A percentile compares a stretch with the other conserved stretches of the same genome.
Conservation (phyloP, 1,140 invertebrate species). For the Sweltsa coloradensis region DNA sequence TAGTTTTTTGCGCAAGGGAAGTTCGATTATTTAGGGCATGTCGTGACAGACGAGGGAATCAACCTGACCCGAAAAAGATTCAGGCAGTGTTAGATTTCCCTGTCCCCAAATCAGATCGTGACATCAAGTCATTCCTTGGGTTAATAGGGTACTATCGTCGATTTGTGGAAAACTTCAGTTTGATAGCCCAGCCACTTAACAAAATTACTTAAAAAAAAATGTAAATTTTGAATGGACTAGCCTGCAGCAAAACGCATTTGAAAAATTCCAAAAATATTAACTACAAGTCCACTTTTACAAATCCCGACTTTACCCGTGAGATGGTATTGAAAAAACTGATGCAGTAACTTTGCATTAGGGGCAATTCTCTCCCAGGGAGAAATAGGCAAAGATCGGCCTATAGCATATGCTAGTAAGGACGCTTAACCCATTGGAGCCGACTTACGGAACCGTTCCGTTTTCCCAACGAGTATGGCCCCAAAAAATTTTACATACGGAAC, state of each 20-base stretch:
- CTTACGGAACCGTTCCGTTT: too few relatives aligned
- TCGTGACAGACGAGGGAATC: constrained; percentile 28
- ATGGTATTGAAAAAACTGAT: constrained; percentile 8
- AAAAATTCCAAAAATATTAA: constrained; percentile 14
- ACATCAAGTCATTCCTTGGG: constrained; percentile 32
- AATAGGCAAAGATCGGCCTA: constrained; percentile 9
- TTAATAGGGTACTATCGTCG: constrained; percentile 29
- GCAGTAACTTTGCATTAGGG: constrained; percentile 12
- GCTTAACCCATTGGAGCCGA: too few relatives aligned
- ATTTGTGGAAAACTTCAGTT: constrained; percentile 28
- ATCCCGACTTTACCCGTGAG: constrained; percentile 1
- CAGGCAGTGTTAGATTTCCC: constrained; percentile 26
- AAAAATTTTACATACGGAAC: too few relatives aligned
- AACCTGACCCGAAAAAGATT: constrained; percentile 30
- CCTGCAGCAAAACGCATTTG: constrained; percentile 22
- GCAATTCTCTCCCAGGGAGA: constrained; percentile 13
- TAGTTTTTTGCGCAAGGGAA: constrained; percentile 31
- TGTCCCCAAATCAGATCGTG: constrained; percentile 25
- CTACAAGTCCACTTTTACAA: neutral
- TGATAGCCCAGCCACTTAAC: constrained; percentile 25
- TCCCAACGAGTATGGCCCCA: too few relatives aligned
- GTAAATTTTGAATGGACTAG: constrained; percentile 20
- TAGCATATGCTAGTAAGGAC: constrained; percentile 24
- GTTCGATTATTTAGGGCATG: constrained; percentile 31
- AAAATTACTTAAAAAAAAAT: constrained; percentile 26